Percentiles rank a stretch among this genome's conserved stretches.
These are phyloP conservation scores for Piprites chloris DNA, from an alignment of 2,113 vertebrate species.

Conservation along the genomic window DNA sequence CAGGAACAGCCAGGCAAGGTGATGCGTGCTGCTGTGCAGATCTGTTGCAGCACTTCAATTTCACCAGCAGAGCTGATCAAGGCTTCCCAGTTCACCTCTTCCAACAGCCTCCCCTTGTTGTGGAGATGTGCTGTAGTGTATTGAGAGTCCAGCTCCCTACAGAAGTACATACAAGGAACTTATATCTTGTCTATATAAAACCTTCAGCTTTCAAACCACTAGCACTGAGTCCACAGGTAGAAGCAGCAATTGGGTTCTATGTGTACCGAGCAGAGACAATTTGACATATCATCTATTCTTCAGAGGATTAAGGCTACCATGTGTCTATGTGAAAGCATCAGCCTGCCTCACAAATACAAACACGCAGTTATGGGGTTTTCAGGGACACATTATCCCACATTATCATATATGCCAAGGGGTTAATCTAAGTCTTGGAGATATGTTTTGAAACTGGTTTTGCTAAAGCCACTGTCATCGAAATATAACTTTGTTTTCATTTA, in stretches of 20 bases:
- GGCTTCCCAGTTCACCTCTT: not conserved
- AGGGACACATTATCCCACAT: not conserved
- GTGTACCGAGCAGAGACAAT: not conserved
- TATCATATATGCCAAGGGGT: not conserved
- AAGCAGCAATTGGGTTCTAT: not conserved
- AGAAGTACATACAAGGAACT: not conserved
- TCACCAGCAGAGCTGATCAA: fast-evolving
- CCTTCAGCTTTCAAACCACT: not conserved
- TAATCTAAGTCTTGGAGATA: not conserved
- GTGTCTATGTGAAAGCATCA: not conserved
- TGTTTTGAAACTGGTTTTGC: not conserved
- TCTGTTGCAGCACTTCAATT: not conserved
- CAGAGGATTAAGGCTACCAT: not conserved
- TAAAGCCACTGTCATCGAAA: not conserved
- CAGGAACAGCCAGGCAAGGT: not conserved
- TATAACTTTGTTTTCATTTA: not conserved
- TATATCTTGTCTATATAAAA: not conserved
- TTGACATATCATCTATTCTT: not conserved
- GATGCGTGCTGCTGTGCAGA: not conserved
- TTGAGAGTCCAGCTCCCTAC: not conserved
- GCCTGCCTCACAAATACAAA: not conserved
- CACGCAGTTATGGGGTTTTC: not conserved
- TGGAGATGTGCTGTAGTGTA: not conserved
- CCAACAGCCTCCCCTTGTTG: not conserved
- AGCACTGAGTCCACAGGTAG: not conserved